Evolutionary conservation across 2,797 vertebrate genomes (phyloP), one percentile per base, ranked within the genome.

Genomic region (Sparus aurata): DNA sequence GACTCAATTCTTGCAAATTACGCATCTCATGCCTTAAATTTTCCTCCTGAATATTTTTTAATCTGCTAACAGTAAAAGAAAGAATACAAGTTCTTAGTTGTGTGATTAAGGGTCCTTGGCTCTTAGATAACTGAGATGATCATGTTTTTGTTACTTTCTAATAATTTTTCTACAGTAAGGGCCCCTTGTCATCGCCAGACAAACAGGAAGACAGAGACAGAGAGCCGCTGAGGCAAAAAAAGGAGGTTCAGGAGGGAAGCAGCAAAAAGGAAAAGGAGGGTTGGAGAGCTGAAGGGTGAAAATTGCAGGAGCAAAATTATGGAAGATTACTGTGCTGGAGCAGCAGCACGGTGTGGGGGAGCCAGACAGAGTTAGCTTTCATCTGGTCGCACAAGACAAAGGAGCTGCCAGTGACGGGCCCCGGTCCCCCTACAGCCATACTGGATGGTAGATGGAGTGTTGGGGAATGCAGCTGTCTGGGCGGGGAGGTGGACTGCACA

Each of bases 231-330:
- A 47, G 43, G 38, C 43, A 62, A 59, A 47, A 57, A 82, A 34
- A 64, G 64, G 59, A 47, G 65, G 52, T 69, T 75, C 63, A 69
- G 71, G 66, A 82, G 25, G 27, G 46, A 68, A 68, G 60, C 13
- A 68, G 70, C 13, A 25, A 41, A 41, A 67, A 27, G 50, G 69
- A 17, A 55, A 71, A 77, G 30, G 75, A 52, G 52, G 49, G 2
- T 62, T 86, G 78, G 23, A 79, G 71, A 84, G 80, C 85, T 83
- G 61, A 12, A 84, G 79, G 85, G 86, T 83, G 82, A 88, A 90
- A 89, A 91, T 88, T 90, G 88, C 87, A 83, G 86, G 63, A 80
- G 87, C 45, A 55, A 88, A 88, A 93, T 94, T 94, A 93, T 86
- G 83, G 85, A 86, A 90, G 89, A 93, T 93, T 93, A 94, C 82